Evolutionary conservation across 1,140 invertebrate species (phyloP), one percentile per base, ranked within the genome.

Genomic region (Centruroides sculpturatus): DNA sequence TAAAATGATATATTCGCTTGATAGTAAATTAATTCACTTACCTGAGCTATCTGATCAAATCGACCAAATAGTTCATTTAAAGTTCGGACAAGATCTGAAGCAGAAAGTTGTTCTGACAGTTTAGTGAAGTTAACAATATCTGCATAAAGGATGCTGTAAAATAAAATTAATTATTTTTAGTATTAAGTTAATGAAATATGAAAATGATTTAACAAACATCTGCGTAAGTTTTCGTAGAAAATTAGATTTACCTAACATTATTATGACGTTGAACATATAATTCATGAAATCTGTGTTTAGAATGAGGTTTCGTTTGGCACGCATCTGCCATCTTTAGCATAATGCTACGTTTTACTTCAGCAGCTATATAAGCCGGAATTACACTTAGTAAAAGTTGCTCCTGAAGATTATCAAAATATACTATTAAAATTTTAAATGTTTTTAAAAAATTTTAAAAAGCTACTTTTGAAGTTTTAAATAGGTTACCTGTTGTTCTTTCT

Each of bases 61-160:
- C 92, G 80, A 3, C 92, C 92, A 69, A 97, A 98, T 2, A 98
- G 81, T 74, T 98, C 92, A 71, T 98, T 98, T 1, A 98, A 76
- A 0, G 92, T 91, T 75, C 87, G 87, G 1, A 98, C 95, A n/a
- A 98, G 76, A 73, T 97, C 92, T 9, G 91, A 91, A 12, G 95
- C 92, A 47, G 87, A 89, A 59, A 96, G 80, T 68, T 88, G 82
- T 64, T 92, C 92, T 0, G 92, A 94, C 4, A 98, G 76, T 3
- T 89, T 88, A 0, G 95, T 98, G 71, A 98, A 98, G 74, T 96
- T 95, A 49, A 96, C 94, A 64, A 98, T 97, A 70, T 98, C 94
- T 0, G 94, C 94, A 76, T 96, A 98, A 11, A 98, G 76, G 67
- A 98, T 96, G 70, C 92, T 96, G 75, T 11, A 74, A 69, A 57